These are phyloP conservation scores for Condylostylus longicornis DNA, from an alignment of 1,140 invertebrate species.

Conservation along the genomic window DNA sequence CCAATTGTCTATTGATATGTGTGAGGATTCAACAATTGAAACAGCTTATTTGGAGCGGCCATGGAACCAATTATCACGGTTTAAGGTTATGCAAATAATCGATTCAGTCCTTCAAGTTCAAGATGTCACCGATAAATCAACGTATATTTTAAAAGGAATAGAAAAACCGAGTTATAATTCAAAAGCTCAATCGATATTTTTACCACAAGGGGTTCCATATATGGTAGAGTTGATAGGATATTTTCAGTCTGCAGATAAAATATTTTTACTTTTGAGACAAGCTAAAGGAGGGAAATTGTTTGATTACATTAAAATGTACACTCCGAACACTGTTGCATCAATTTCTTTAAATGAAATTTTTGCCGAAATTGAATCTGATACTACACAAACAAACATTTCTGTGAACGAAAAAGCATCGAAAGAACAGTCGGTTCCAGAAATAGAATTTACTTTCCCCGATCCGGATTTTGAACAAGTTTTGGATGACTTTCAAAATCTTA, in stretches of 20 bases:
- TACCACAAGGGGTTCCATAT: constrained; percentile 36
- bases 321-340: constrained; percentile 11
- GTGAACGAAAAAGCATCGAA: not conserved
- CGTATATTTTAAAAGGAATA: constrained; percentile 34
- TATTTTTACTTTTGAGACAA: constrained; percentile 34
- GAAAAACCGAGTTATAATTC: constrained; percentile 32
- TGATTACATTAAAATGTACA: constrained; percentile 28
- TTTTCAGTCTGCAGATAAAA: constrained; percentile 35
- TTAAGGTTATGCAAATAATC: constrained; percentile 34
- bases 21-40: constrained; percentile 6
- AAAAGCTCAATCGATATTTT: constrained; percentile 29
- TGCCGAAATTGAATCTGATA: constrained; percentile 8
- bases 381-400: not conserved
- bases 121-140: constrained; percentile 30
- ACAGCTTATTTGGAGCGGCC: constrained; percentile 18
- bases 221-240: constrained; percentile 34
- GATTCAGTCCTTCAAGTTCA: constrained; percentile 34
- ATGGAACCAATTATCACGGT: constrained; percentile 34
- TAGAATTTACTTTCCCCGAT: no score
- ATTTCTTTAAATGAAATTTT: constrained; percentile 18
- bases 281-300: constrained; percentile 30
- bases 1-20: constrained; percentile 23
- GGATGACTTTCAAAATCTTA: constrained; percentile 7
- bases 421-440: constrained; percentile 1
- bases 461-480: constrained; percentile 18